Evolutionary conservation across 2,797 vertebrate species (phyloP), one percentile per base, ranked within the genome.

Genomic region (Neomorphus geoffroyi): DNA sequence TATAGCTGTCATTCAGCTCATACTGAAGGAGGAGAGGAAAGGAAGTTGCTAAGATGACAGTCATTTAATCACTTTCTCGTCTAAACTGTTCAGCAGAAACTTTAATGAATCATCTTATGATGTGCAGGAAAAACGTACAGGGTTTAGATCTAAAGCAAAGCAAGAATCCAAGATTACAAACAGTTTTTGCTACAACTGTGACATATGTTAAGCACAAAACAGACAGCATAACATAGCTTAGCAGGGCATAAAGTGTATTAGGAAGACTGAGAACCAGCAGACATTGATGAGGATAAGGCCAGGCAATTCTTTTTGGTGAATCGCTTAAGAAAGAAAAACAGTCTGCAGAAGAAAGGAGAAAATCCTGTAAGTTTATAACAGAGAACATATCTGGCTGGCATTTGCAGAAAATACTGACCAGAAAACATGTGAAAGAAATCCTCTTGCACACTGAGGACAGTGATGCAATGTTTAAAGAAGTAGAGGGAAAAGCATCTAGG

Each of bases 131-230:
- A 24, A 80, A 88, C 41, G 26, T 65, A 43, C 3, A 7, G 8
- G 30, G 51, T 74, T 74, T 35, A 53, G 8, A 60, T 58, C 48
- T n/a, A 58, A 80, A 78, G 61, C 64, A 70, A 88, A 83, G 57
- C 37, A 83, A 57, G 15, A 78, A 86, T 32, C 26, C 41, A 45
- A 67, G 39, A 71, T 30, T 16, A 75, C 14, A 15, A 64, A 50
- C 18, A 46, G 21, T 10, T 74, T 77, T 30, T 80, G 61, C 33
- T 67, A 26, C 0, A 0, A 62, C 67, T 73, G 66, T 56, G 51
- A 43, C 22, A 7, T n/a, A n/a, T 0, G 0, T 30, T 45, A 39
- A 0, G 1, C 5, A 43, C 22, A 51, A 81, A 58, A 71, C 5
- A 23, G 39, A 46, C 6, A 66, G 19, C 7, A 5, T 15, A 65